Percentiles rank a stretch among this genome's conserved stretches.
Conservation (phyloP, 2,797 vertebrate genomes). For the Eupleurogrammus muticus region DNA sequence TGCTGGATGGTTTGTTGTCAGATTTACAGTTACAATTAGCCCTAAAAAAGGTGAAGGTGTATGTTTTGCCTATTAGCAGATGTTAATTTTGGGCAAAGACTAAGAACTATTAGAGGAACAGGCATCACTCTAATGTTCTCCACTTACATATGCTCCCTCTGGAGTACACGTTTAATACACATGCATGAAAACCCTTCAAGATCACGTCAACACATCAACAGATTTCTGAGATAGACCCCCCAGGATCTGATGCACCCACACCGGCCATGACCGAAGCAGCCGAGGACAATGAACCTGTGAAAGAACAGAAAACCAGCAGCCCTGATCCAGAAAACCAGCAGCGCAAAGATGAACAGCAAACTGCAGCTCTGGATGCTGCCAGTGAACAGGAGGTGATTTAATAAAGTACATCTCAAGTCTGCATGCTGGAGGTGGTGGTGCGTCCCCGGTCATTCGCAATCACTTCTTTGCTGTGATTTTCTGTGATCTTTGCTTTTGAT, state of each 20-base stretch:
- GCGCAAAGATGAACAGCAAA: slow-evolving; percentile 2
- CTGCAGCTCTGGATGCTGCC: slow-evolving; percentile 28
- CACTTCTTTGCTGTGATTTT: not conserved
- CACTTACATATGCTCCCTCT: not conserved
- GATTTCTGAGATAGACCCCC: slow-evolving; percentile 37
- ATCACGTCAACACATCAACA: slow-evolving; percentile 21
- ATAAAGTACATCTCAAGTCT: slow-evolving; percentile 1
- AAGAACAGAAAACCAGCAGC: slow-evolving; percentile 37
- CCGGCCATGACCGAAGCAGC: slow-evolving; percentile 2
- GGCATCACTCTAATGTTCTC: not conserved
- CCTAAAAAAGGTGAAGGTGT: not conserved
- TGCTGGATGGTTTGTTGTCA: slow-evolving; percentile 41
- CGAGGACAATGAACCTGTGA: slow-evolving; percentile 27
- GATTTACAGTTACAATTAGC: not conserved
- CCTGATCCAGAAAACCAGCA: slow-evolving; percentile 39
- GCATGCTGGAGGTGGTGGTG: slow-evolving; percentile 26
- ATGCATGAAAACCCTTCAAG: slow-evolving; percentile 11
- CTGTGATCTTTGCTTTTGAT: slow-evolving; percentile 12
- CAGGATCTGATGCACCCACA: slow-evolving; percentile 10
- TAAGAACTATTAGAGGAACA: not conserved
- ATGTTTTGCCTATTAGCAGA: not conserved
- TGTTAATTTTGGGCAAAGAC: not conserved
- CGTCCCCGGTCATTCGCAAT: slow-evolving; percentile 7
- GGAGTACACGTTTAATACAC: not conserved
- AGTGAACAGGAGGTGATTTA: slow-evolving; percentile 58